These are phyloP conservation scores for Autographa pulchrina DNA, from an alignment of 2,888 invertebrate species.

Conservation along the genomic window DNA sequence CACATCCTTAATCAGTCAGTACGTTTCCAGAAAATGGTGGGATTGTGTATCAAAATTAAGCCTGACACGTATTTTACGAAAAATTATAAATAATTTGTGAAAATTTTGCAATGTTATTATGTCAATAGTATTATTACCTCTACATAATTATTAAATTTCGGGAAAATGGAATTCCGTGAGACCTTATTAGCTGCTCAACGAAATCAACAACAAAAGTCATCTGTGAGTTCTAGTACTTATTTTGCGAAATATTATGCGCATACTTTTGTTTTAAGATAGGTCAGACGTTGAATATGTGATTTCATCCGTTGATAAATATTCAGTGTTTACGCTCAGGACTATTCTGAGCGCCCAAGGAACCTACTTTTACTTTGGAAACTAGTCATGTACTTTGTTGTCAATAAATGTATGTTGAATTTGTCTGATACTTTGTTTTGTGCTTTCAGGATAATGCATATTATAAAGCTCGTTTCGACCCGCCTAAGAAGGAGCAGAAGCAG, in stretches of 20 bases:
- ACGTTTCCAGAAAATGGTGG: conserved; percentile 88
- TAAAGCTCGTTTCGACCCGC: conserved; percentile 94
- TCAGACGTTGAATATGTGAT: conserved; percentile 11
- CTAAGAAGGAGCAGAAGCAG: conserved; percentile 93
- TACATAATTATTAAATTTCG: conserved; percentile 38
- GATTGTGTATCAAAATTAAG: conserved; percentile 79
- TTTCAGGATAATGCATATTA: conserved; percentile 90
- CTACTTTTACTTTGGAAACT: conserved; percentile 37
- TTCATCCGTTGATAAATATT: conserved; percentile 7
- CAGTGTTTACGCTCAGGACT: neutral
- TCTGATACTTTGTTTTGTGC: conserved; percentile 7
- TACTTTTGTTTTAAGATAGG: conserved; percentile 40
- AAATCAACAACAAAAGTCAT: conserved; percentile 88
- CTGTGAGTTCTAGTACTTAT: conserved; percentile 78
- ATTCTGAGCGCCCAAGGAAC: neutral
- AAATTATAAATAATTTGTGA: conserved; percentile 79
- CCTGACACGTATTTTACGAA: conserved; percentile 86
- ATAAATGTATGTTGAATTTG: neutral
- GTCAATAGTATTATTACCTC: conserved; percentile 50
- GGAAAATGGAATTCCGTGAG: conserved; percentile 85
- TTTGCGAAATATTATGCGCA: conserved; percentile 58
- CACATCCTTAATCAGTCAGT: conserved; percentile 71
- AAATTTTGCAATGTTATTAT: conserved; percentile 67
- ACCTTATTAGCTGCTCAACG: conserved; percentile 86
- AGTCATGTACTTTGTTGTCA: conserved; percentile 22